These are phyloP conservation scores for Papilio polyxenes DNA, from an alignment of 1,140 invertebrate genomes.

Conservation along the genomic window DNA sequence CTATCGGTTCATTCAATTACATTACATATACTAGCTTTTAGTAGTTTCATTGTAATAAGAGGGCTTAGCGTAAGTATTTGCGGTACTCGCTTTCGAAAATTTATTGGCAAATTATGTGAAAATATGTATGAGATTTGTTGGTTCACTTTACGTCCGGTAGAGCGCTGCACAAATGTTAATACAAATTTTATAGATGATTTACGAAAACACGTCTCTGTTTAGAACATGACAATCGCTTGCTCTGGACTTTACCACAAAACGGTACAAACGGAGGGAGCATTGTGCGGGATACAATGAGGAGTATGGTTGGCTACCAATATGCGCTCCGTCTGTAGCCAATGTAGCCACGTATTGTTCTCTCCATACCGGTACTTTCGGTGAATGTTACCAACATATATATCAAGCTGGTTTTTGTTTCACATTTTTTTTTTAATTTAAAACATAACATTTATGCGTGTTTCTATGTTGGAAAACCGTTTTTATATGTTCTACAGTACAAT, in stretches of 20 bases:
- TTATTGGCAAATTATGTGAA: no score
- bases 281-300: background rate
- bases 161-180: no score
- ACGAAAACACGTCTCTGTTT: background rate
- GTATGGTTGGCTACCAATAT: background rate
- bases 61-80: no score
- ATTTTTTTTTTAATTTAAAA: conserved; percentile 17
- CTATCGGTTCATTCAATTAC: background rate
- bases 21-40: background rate
- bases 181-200: no score
- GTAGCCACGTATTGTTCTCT: conserved; percentile 8
- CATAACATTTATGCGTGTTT: background rate
- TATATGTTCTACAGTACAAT: background rate
- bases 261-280: background rate
- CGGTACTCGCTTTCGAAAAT: no score
- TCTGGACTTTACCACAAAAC: background rate
- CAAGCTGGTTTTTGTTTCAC: background rate
- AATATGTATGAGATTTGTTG: no score
- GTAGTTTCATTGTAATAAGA: background rate
- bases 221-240: background rate
- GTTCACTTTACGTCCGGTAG: no score
- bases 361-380: background rate
- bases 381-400: conserved; percentile 3
- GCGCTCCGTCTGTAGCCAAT: background rate
- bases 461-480: background rate